Conservation (phyloP, 1,140 invertebrate species). For the Drosophila saltans region DNA sequence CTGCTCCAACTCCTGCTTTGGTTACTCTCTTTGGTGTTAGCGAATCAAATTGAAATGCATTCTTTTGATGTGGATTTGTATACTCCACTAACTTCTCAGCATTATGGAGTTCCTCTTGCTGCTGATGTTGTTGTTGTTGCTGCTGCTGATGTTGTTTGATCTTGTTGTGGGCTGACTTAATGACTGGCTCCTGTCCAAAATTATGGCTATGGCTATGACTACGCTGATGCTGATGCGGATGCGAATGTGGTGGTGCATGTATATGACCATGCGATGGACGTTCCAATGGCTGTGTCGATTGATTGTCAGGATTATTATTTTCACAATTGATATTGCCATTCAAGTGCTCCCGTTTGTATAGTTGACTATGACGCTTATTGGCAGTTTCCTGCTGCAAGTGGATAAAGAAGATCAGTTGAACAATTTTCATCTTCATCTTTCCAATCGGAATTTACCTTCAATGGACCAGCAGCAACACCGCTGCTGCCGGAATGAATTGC, state of each 20-base stretch:
- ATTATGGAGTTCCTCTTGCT: constrained; percentile 76
- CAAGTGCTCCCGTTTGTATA: constrained; percentile 61
- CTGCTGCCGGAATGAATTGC: not conserved
- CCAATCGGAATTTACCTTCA: constrained; percentile 43
- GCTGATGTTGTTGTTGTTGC: constrained; percentile 41
- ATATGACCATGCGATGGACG: constrained; percentile 24
- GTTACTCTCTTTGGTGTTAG: constrained; percentile 80
- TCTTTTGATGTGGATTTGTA: constrained; percentile 79
- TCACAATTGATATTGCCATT: constrained; percentile 34
- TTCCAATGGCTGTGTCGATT: constrained; percentile 44
- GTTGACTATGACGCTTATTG: constrained; percentile 64
- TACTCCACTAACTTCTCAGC: constrained; percentile 81
- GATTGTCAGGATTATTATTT: constrained; percentile 27
- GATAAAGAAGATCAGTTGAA: not conserved
- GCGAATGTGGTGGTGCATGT: constrained; percentile 15
- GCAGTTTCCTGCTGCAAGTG: constrained; percentile 36
- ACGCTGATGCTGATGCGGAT: constrained; percentile 62
- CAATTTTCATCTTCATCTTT: too few relatives aligned
- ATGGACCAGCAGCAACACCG: constrained; percentile 1
- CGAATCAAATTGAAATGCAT: constrained; percentile 82
- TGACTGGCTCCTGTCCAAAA: constrained; percentile 59
- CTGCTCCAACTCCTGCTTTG: constrained; percentile 47
- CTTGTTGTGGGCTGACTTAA: constrained; percentile 62
- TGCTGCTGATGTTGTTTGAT: constrained; percentile 59
- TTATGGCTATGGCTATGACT: constrained; percentile 71